A percentile compares a stretch with the other conserved stretches of the same genome.
phyloP scores from a whole-genome alignment of 2,797 vertebrate species.

The Sebastes reedi region DNA sequence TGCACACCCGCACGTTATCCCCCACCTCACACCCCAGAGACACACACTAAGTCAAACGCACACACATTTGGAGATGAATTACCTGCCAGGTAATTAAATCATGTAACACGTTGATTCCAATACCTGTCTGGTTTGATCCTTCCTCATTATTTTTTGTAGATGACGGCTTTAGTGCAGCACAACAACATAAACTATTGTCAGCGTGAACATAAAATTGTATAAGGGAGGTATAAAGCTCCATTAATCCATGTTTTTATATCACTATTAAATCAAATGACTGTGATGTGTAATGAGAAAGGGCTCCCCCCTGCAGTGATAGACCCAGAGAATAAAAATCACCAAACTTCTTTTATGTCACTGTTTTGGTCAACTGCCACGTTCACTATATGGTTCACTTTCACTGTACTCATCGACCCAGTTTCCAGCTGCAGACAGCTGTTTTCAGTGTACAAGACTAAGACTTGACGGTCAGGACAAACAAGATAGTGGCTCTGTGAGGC shows the following conservation, averaged over 20 bases:
- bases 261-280: too few species aligned
- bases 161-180: neutral
- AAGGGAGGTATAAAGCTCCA: neutral
- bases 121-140: neutral
- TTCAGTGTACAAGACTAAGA: neutral
- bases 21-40: neutral
- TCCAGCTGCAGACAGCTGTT: neutral
- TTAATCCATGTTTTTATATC: neutral
- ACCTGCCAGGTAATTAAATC: slow-evolving; percentile 4
- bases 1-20: neutral
- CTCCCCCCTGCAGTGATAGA: neutral
- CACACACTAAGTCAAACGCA: neutral
- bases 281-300: neutral
- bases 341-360: neutral
- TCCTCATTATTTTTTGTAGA: neutral
- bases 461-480: neutral
- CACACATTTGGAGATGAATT: neutral
- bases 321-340: neutral
- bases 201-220: neutral
- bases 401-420: neutral
- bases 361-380: neutral
- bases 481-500: neutral
- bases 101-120: neutral
- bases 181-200: neutral
- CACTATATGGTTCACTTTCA: neutral